A percentile compares a stretch with the other conserved stretches of the same genome.
Conservation (phyloP, 2,888 invertebrate genomes). For the Athrips mouffetella region DNA sequence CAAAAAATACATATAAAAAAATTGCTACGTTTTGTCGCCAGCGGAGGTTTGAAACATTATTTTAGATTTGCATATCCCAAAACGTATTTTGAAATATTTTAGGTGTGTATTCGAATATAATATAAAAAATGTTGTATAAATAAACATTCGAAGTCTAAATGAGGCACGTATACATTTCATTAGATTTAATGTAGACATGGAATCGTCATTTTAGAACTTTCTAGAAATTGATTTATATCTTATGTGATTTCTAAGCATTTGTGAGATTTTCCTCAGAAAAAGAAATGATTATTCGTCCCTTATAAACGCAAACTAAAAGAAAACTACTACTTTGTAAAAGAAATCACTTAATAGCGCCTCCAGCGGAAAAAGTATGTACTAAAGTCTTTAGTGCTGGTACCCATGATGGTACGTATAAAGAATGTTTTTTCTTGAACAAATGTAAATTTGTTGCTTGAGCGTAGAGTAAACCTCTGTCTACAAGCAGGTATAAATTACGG, state of each 20-base stretch:
- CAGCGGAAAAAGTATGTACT: too few species aligned
- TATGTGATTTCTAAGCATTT: background rate
- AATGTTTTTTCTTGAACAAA: too few species aligned
- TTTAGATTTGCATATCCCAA: constrained; percentile 11
- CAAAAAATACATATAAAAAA: too few species aligned
- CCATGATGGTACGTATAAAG: too few species aligned
- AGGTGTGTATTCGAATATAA: constrained; percentile 23
- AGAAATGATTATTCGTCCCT: too few species aligned
- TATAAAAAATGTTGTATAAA: constrained; percentile 25
- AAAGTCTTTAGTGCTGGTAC: too few species aligned
- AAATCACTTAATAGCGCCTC: too few species aligned
- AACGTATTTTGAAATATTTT: constrained; percentile 5
- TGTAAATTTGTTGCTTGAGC: too few species aligned
- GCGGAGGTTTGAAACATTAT: background rate
- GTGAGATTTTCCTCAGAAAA: background rate
- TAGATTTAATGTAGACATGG: constrained; percentile 27
- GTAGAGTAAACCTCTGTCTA: too few species aligned
- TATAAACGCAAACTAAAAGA: too few species aligned
- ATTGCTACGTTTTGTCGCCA: constrained; percentile 1
- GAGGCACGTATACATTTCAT: constrained; percentile 38
- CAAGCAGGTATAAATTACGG: background rate
- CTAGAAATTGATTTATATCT: background rate
- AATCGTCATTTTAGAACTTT: constrained; percentile 16
- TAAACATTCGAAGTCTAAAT: constrained; percentile 32
- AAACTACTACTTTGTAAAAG: too few species aligned